These are phyloP conservation scores for Smittia aterrima DNA, from an alignment of 2,888 invertebrate species.

Conservation along the genomic window DNA sequence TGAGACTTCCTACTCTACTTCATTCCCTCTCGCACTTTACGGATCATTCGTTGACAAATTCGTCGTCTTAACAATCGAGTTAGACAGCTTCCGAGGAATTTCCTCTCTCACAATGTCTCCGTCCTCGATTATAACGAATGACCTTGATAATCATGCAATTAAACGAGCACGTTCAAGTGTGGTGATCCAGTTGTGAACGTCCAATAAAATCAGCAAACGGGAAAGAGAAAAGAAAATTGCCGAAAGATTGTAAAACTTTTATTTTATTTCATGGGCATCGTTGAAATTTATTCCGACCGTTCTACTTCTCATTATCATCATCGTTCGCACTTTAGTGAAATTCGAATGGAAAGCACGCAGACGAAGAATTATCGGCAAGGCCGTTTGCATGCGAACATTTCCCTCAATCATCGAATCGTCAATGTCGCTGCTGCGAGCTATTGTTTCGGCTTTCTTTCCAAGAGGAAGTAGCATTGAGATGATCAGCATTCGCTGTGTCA, in stretches of 20 bases:
- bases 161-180: background rate
- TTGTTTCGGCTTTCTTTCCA: no score
- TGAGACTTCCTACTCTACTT: background rate
- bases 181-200: background rate
- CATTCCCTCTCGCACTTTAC: background rate
- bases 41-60: no score
- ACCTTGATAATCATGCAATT: slow-evolving; percentile 19
- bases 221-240: background rate
- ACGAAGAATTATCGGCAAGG: background rate
- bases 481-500: no score
- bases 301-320: background rate
- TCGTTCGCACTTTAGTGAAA: background rate
- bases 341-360: no score
- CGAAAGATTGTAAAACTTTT: background rate
- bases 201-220: background rate
- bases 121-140: slow-evolving; percentile 2
- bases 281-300: background rate
- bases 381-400: background rate
- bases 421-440: no score
- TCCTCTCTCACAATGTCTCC: background rate
- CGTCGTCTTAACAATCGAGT: no score
- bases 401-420: no score
- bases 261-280: background rate
- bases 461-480: no score
- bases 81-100: background rate